Conservation (phyloP, 2,888 invertebrate genomes). For the Strigamia crassipes region DNA sequence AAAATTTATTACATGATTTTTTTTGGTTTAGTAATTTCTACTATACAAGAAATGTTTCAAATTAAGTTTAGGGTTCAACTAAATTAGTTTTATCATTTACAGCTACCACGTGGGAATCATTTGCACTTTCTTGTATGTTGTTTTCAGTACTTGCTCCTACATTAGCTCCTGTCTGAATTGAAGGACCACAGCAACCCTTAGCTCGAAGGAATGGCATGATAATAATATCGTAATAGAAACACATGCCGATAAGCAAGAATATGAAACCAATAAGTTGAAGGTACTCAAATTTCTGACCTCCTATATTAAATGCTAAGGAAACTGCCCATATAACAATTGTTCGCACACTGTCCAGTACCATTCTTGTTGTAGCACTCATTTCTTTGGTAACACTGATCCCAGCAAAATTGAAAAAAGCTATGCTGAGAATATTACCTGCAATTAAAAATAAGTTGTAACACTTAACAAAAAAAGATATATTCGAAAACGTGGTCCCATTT, state of each 20-base stretch:
- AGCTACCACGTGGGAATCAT: background rate
- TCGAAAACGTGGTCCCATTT: background rate
- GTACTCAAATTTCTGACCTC: constrained; percentile 80
- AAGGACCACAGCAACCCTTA: constrained; percentile 14
- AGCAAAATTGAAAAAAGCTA: constrained; percentile 91
- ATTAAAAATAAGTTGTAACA: constrained; percentile 53
- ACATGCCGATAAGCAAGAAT: constrained; percentile 78
- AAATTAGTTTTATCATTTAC: background rate
- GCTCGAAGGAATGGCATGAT: constrained; percentile 53
- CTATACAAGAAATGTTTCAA: too few relatives aligned
- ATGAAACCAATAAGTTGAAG: constrained; percentile 78
- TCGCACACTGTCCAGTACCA: constrained; percentile 86
- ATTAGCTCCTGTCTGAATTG: background rate
- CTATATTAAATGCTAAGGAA: constrained; percentile 67
- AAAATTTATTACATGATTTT: too few relatives aligned
- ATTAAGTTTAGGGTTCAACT: background rate
- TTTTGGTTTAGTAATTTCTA: too few relatives aligned
- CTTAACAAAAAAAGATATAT: background rate
- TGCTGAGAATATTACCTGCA: constrained; percentile 77
- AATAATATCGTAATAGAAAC: constrained; percentile 72
- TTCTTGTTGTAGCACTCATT: constrained; percentile 86
- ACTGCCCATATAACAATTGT: constrained; percentile 89
- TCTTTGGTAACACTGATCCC: constrained; percentile 92
- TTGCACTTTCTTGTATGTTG: background rate
- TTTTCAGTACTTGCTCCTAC: background rate